phyloP scores from a whole-genome alignment of 2,888 invertebrate species.

The Apamea monoglypha region DNA sequence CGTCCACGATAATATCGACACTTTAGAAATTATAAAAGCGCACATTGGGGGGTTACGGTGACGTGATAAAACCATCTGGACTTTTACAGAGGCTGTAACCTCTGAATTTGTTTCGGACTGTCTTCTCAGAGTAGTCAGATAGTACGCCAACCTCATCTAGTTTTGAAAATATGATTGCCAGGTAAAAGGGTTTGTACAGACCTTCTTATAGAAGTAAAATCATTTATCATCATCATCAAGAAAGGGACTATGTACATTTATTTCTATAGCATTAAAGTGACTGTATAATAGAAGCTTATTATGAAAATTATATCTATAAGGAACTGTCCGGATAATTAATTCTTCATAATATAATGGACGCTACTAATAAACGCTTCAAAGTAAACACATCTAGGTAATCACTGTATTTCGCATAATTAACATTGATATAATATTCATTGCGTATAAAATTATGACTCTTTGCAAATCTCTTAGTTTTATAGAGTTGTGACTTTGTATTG shows the following conservation, averaged over 20 bases:
- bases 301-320: conserved; percentile 32
- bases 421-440: conserved; percentile 29
- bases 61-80: background rate
- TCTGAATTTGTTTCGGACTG: no score
- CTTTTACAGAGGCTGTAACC: no score
- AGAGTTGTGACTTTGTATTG: conserved; percentile 13
- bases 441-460: conserved; percentile 20
- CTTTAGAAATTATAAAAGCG: background rate
- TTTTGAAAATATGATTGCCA: no score
- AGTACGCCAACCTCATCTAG: no score
- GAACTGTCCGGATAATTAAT: conserved; percentile 16
- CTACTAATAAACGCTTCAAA: conserved; percentile 6
- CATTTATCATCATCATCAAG: background rate
- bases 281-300: background rate
- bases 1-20: background rate
- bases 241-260: background rate
- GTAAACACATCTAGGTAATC: conserved; percentile 38
- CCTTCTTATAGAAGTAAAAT: no score
- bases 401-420: conserved; percentile 21
- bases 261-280: background rate
- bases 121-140: no score
- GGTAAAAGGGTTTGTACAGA: no score
- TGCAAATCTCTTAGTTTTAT: conserved; percentile 23
- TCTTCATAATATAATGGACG: background rate
- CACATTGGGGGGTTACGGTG: background rate